Evolutionary conservation across 2,113 vertebrate species (phyloP).

Genomic region (Elachura formosa): DNA sequence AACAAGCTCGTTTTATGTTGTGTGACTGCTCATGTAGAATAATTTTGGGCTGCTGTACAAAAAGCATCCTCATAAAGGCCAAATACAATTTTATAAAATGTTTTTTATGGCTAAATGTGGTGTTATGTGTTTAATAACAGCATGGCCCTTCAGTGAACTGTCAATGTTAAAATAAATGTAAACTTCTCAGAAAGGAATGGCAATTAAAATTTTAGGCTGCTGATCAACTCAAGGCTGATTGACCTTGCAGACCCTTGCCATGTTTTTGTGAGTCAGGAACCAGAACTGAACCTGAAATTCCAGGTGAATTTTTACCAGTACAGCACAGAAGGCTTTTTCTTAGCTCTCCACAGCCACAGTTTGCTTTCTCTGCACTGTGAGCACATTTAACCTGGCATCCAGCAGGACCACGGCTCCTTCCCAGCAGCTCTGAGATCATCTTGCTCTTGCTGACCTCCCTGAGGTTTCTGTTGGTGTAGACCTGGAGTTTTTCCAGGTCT

Average conservation of each 20-base stretch:
- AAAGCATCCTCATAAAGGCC: neutral
- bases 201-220: neutral
- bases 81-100: fast-evolving
- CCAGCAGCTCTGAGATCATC: neutral
- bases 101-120: neutral
- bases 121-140: neutral
- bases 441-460: neutral
- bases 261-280: neutral
- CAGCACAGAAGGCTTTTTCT: neutral
- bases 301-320: neutral
- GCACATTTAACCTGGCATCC: neutral
- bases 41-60: neutral
- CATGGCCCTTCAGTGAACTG: neutral
- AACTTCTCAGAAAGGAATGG: neutral
- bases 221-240: neutral
- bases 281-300: neutral
- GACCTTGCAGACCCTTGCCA: neutral
- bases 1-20: neutral
- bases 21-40: neutral
- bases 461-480: neutral
- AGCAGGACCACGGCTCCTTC: neutral
- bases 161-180: neutral
- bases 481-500: neutral
- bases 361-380: neutral
- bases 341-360: neutral